Evolutionary conservation across 2,888 invertebrate species (phyloP).

Genomic region (Leptinotarsa rubiginosa): DNA sequence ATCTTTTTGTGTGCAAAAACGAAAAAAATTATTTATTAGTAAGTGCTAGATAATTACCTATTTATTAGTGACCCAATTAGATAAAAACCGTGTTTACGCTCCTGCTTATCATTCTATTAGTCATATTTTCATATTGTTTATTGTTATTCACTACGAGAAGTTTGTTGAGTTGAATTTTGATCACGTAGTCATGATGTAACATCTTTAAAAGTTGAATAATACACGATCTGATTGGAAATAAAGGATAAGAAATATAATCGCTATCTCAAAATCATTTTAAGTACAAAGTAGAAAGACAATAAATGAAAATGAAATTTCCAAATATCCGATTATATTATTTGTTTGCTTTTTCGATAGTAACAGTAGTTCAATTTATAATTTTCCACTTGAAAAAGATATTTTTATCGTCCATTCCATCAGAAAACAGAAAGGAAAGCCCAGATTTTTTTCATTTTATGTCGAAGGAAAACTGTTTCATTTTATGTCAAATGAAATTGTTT

Average conservation of each 20-base stretch:
- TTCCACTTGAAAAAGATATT: too few relatives aligned
- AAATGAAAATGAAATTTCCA: background rate
- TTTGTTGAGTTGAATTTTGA: constrained; percentile 7
- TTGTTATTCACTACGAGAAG: background rate
- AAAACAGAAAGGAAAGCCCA: background rate
- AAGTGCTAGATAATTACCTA: constrained; percentile 1
- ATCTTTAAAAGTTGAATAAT: constrained; percentile 22
- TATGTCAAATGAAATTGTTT: too few relatives aligned
- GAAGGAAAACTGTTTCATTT: too few relatives aligned
- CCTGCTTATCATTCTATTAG: background rate
- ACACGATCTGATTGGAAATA: background rate
- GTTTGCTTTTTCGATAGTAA: too few relatives aligned
- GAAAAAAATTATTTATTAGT: background rate
- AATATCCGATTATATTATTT: too few relatives aligned
- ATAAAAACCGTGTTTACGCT: constrained; percentile 27
- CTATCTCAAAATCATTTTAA: background rate
- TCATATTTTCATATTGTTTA: constrained; percentile 1
- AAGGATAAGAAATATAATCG: background rate
- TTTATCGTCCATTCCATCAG: background rate
- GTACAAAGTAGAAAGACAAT: background rate
- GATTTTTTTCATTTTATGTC: background rate
- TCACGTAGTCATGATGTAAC: constrained; percentile 30
- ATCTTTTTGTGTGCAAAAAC: background rate
- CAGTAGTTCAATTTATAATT: too few relatives aligned
- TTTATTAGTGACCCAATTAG: constrained; percentile 32